These are phyloP conservation scores for Hedya salicella DNA, from an alignment of 2,888 invertebrate species.

Conservation along the genomic window DNA sequence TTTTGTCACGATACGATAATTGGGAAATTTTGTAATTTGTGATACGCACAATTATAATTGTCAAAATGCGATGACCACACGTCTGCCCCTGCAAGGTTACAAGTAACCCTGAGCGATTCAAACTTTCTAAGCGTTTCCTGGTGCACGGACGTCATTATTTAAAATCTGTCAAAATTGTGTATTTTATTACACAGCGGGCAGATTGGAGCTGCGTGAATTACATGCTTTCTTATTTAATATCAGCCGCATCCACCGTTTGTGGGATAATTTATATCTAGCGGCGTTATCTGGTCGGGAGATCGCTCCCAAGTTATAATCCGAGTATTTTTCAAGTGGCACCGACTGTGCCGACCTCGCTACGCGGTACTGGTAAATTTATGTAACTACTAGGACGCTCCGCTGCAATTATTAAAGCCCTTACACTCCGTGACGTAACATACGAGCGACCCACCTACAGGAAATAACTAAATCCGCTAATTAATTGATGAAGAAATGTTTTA, in stretches of 20 bases:
- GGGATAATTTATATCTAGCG: slow-evolving; percentile 80
- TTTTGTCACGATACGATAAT: slow-evolving; percentile 54
- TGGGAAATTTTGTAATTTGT: slow-evolving; percentile 6
- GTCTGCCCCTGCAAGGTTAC: slow-evolving; percentile 63
- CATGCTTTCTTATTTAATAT: slow-evolving; percentile 84
- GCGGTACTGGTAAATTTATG: slow-evolving; percentile 75
- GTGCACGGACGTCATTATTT: slow-evolving; percentile 82
- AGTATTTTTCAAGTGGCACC: slow-evolving; percentile 80
- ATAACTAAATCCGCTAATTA: slow-evolving; percentile 39
- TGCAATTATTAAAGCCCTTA: slow-evolving; percentile 74
- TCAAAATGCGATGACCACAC: slow-evolving; percentile 48
- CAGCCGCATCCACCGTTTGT: slow-evolving; percentile 81
- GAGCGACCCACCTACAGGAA: slow-evolving; percentile 37
- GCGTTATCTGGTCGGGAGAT: slow-evolving; percentile 77
- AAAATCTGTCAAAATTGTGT: slow-evolving; percentile 83
- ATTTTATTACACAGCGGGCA: slow-evolving; percentile 77
- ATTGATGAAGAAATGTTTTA: slow-evolving; percentile 23
- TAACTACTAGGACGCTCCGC: slow-evolving; percentile 65
- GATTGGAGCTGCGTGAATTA: slow-evolving; percentile 81
- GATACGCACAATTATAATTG: slow-evolving; percentile 21
- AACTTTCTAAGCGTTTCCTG: slow-evolving; percentile 82
- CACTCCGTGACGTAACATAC: slow-evolving; percentile 50
- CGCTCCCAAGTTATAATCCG: slow-evolving; percentile 82
- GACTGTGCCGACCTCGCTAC: slow-evolving; percentile 61
- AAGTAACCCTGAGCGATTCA: slow-evolving; percentile 64